These are phyloP conservation scores for Potamilus streckersoni DNA, from an alignment of 1,140 invertebrate species.

Conservation along the genomic window DNA sequence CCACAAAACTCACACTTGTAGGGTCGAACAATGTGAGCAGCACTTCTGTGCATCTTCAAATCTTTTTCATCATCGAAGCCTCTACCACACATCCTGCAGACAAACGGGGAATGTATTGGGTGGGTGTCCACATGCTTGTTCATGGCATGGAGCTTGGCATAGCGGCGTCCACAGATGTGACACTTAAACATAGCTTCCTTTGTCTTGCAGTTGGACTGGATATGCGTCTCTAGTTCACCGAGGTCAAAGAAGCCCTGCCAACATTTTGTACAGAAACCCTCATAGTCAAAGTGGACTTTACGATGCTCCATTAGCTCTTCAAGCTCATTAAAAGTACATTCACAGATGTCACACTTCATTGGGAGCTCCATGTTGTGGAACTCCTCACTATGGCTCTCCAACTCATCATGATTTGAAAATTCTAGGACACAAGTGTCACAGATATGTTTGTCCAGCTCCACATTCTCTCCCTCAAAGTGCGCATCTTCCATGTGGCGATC, in stretches of 20 bases:
- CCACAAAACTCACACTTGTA: constrained; percentile 31
- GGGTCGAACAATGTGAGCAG: constrained; percentile 27
- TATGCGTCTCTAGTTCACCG: constrained; percentile 23
- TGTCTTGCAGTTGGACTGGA: constrained; percentile 26
- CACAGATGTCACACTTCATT: constrained; percentile 33
- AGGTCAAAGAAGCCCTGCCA: constrained; percentile 34
- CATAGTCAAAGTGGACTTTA: constrained; percentile 32
- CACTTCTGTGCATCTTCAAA: constrained; percentile 22
- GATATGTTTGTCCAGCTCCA: constrained; percentile 4
- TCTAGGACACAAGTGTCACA: constrained; percentile 26
- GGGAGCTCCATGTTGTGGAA: constrained; percentile 17
- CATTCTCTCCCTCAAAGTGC: constrained; percentile 16
- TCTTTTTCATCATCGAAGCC: constrained; percentile 26
- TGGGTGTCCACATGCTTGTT: constrained; percentile 31
- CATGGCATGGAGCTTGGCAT: constrained; percentile 22
- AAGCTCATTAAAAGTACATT: constrained; percentile 23
- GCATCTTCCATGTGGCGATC: constrained; percentile 25
- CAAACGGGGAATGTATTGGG: constrained; percentile 27
- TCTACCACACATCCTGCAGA: constrained; percentile 30
- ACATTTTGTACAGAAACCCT: constrained; percentile 28
- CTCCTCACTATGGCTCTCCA: constrained; percentile 20
- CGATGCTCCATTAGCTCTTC: constrained; percentile 21
- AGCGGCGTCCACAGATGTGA: constrained; percentile 24
- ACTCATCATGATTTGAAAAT: constrained; percentile 8
- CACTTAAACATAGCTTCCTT: constrained; percentile 30